These are phyloP conservation scores for Lasioglossum leucozonium DNA, from an alignment of 2,888 invertebrate genomes.

Conservation along the genomic window DNA sequence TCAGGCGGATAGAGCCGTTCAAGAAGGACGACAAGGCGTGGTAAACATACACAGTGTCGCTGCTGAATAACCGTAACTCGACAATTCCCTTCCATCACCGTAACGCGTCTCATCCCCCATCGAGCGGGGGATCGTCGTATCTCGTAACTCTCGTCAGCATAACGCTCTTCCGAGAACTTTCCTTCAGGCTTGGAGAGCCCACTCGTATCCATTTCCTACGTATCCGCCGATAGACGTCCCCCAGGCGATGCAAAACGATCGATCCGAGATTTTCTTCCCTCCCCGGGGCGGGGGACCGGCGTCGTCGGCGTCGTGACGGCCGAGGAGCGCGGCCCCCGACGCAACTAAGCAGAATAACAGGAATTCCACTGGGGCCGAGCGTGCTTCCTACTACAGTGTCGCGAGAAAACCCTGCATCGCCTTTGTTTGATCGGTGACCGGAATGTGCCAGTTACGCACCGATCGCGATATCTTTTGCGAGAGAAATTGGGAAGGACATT, in stretches of 20 bases:
- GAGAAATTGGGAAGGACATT: neutral
- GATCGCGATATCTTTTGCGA: neutral
- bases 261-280: constrained; percentile 41
- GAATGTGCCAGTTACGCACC: neutral
- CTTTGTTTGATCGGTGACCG: neutral
- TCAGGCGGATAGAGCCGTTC: neutral
- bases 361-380: neutral
- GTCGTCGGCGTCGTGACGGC: constrained; percentile 7
- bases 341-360: constrained; percentile 25
- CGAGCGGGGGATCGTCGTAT: constrained; percentile 15
- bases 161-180: constrained; percentile 28
- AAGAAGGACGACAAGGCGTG: constrained; percentile 17
- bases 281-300: neutral
- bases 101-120: constrained; percentile 35
- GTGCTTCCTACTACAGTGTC: neutral
- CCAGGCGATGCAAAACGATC: constrained; percentile 42
- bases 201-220: constrained; percentile 43
- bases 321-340: neutral
- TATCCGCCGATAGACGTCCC: constrained; percentile 4
- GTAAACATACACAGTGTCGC: constrained; percentile 29
- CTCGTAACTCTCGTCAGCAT: constrained; percentile 51
- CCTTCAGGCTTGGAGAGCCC: neutral
- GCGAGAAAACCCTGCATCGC: neutral
- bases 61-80: constrained; percentile 46
- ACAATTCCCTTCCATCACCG: constrained; percentile 43